Base-by-base conservation (phyloP, 2,113 vertebrate genomes). In the Rousettus leschenaultii region DNA sequence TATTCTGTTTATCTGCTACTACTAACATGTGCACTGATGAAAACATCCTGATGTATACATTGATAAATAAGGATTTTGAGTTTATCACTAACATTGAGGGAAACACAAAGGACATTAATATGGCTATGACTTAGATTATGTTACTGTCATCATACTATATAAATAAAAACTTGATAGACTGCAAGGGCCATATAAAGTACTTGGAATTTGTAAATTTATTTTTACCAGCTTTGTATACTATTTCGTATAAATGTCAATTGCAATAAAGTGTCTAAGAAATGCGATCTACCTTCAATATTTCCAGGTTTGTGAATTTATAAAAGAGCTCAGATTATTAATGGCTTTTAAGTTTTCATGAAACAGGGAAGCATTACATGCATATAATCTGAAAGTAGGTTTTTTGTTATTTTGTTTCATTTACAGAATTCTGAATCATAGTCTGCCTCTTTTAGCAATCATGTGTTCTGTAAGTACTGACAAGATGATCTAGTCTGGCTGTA, bases 221-320 rank as follows among this genome's bases (percentile, higher is more conserved):
- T 74, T 70, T 95, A 40, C 9, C 19, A 94, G 71, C 22, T 75
- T 89, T 61, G 92, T 87, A 35, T 79, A 0, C 84, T 94, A 96
- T 95, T 98, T 98, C 77, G 97, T 15, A 87, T 97, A 93, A 94
- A 80, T 97, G 21, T 95, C 90, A 88, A 57, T 96, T 97, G 51
- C 79, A 91, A 85, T 89, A 94, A 12, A 14, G 70, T 35, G 22
- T 94, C 96, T 53, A 95, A 96, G 95, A 78, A 55, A 97, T 74
- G 93, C 45, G 51, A 10, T 18, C 57, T 95, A 66, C 26, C 57
- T 97, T 95, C n/a, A 87, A 8, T 40, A 74, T 94, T 95, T 97
- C 79, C 57, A 97, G 53, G 95, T 97, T 96, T 63, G 66, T 97
- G 82, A 86, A 95, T 93, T 88, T 97, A 96, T 95, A 93, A 93